These are phyloP conservation scores for Salvator merianae DNA, from an alignment of 2,113 vertebrate species.

Conservation along the genomic window DNA sequence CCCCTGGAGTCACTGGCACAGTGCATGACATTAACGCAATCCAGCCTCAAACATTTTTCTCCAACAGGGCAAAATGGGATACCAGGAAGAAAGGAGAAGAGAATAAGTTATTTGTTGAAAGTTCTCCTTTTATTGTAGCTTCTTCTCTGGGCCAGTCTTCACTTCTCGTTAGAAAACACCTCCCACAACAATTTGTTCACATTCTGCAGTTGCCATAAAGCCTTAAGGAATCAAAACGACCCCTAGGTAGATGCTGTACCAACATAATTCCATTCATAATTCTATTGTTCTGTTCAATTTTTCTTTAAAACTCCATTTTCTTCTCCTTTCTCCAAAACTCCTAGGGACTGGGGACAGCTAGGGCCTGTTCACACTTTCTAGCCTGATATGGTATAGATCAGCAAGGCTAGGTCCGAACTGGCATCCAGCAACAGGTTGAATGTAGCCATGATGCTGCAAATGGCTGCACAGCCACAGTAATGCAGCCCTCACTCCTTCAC, in stretches of 20 bases:
- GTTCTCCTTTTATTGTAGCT: neutral
- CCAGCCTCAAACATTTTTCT: neutral
- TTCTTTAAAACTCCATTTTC: no score
- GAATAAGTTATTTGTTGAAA: neutral
- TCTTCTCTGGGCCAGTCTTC: neutral
- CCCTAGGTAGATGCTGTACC: no score
- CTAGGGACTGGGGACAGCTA: neutral
- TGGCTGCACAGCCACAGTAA: no score
- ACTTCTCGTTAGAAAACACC: neutral
- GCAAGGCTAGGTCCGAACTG: no score
- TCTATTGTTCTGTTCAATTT: neutral
- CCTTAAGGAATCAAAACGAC: neutral
- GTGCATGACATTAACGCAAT: neutral
- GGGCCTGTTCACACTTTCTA: no score
- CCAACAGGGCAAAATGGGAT: neutral
- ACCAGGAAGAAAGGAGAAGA: neutral
- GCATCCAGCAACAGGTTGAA: no score
- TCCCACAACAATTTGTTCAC: neutral
- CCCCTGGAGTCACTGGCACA: constrained; percentile 4
- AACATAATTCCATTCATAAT: neutral
- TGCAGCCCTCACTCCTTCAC: no score
- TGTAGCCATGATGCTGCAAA: no score
- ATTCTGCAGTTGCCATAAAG: neutral
- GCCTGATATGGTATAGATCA: no score
- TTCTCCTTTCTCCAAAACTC: neutral